Evolutionary conservation across 2,888 invertebrate species (phyloP), one percentile per base, ranked within the genome.

Genomic region (Ormyrus thymus): DNA sequence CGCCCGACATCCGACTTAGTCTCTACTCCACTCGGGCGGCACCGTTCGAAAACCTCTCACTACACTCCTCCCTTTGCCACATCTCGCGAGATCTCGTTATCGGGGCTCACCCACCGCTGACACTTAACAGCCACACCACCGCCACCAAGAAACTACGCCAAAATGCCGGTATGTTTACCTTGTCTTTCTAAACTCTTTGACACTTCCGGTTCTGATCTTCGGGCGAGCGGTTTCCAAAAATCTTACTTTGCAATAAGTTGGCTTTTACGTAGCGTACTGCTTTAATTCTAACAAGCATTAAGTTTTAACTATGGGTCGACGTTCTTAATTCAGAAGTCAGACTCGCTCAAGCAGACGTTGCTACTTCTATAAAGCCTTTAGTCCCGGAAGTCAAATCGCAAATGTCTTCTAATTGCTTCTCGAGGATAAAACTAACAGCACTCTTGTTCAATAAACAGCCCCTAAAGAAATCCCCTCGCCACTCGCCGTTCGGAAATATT

Each of bases 1-100:
- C 92, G 91, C 90, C 82, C 84, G 69, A 82, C 83, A 81, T 87
- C 83, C 84, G 85, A 87, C 86, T 89, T 90, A 89, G 90, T 89
- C 87, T 86, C 83, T 82, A 84, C 83, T 83, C 83, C 81, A 83
- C 84, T 83, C 86, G 84, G 51, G 83, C 84, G 83, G 84, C 86
- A 87, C 84, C 85, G 84, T 87, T 87, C 84, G 68, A 50, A 85
- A 86, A 85, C 85, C 82, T 84, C 79, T 83, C 79, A 71, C 72
- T 79, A 65, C 77, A 53, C 68, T 29, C 29, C 29, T 29, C 29
- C 29, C 29, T 29, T 29, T 29, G 29, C 29, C 81, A 56, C 43
- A 29, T 61, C 58, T 10, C 56, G 45, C 9, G 13, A 59, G 13
- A 59, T 45, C 58, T 71, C 43, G 6, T 10, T 48, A 70, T 62